These are phyloP conservation scores for Argya squamiceps DNA, from an alignment of 2,797 vertebrate species.

Conservation along the genomic window DNA sequence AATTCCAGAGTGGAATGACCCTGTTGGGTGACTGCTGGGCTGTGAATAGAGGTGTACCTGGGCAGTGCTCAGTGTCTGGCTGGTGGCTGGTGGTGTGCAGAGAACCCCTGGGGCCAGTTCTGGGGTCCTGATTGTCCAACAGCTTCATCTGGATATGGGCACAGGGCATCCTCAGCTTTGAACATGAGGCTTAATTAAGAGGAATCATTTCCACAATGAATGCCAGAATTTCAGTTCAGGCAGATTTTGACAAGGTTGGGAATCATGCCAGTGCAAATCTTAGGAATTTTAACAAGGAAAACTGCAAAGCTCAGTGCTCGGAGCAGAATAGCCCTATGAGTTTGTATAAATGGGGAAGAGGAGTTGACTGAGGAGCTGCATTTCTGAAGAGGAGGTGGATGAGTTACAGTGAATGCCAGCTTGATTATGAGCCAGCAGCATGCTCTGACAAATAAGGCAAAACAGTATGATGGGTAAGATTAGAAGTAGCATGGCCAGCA, in stretches of 20 bases:
- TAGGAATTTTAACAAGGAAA: not conserved
- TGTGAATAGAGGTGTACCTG: not conserved
- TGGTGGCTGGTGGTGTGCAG: not conserved
- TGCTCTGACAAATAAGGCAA: not conserved
- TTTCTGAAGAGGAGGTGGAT: not conserved
- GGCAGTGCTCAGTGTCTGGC: not conserved
- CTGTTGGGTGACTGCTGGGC: not conserved
- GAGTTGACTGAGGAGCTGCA: not conserved
- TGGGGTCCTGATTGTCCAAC: not conserved
- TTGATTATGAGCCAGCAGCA: not conserved
- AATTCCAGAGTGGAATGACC: not conserved
- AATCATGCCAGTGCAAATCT: not conserved
- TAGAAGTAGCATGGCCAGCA: not conserved
- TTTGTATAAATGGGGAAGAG: not conserved
- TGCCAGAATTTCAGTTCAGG: not conserved
- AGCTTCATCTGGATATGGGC: not conserved
- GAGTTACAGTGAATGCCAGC: not conserved
- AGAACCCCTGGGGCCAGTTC: not conserved
- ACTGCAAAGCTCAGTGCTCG: accelerated
- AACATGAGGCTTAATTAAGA: not conserved
- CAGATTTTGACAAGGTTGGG: not conserved
- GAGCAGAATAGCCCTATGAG: not conserved
- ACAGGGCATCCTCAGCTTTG: not conserved
- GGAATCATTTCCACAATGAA: not conserved
- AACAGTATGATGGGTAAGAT: not conserved